Evolutionary conservation across 1,140 invertebrate species (phyloP).

Genomic region (Steinernema khuongi): DNA sequence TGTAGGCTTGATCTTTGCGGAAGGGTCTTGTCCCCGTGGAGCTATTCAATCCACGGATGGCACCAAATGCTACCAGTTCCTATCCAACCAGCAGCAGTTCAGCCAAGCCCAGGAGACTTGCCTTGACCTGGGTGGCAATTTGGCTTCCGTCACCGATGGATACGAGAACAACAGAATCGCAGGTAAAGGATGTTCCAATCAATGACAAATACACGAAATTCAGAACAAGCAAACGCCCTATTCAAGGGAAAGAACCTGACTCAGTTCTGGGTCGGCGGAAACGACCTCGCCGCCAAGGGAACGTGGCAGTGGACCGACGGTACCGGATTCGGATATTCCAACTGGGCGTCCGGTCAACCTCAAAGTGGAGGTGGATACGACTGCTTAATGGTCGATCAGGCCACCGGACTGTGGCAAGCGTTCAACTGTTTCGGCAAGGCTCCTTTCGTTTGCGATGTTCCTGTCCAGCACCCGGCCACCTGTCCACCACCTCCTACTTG

Average conservation of each 20-base stretch:
- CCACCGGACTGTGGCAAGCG: conserved; percentile 18
- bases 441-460: conserved; percentile 24
- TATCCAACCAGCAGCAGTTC: neutral
- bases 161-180: neutral
- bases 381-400: conserved; percentile 17
- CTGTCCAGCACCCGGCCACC: conserved; percentile 11
- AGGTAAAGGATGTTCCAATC: neutral
- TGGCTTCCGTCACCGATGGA: neutral
- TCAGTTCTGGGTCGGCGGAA: conserved; percentile 18
- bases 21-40: neutral
- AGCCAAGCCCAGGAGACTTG: neutral
- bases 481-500: conserved; percentile 26
- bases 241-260: neutral
- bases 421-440: conserved; percentile 12
- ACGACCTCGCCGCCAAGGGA: conserved; percentile 22
- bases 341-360: conserved; percentile 21
- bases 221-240: neutral
- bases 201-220: neutral
- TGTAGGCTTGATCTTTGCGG: neutral
- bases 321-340: neutral
- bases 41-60: neutral
- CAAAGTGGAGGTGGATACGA: neutral
- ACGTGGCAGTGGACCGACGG: conserved; percentile 27
- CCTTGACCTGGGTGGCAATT: neutral
- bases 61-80: neutral